Conservation (phyloP, 2,888 invertebrate genomes). For the Xestia rhomboidea region DNA sequence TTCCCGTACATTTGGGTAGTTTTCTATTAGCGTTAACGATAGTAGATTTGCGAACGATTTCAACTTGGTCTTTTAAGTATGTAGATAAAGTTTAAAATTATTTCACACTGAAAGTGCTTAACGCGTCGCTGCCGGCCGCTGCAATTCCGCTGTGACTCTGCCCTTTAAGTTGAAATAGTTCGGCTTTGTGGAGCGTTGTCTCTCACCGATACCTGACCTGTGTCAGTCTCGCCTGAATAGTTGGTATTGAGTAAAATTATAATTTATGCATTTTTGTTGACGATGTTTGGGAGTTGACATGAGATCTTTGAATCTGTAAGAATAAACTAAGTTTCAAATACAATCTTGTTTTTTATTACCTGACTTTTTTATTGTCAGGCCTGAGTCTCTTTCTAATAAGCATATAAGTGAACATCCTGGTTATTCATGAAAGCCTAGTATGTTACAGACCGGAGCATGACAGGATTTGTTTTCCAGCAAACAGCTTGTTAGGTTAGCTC, state of each 20-base stretch:
- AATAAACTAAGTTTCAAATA: constrained; percentile 10
- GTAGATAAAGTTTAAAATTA: too few relatives aligned
- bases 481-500: background rate
- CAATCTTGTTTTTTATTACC: background rate
- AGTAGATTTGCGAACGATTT: too few relatives aligned
- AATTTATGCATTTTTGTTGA: background rate
- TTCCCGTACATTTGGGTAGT: too few relatives aligned
- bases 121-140: too few relatives aligned
- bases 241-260: background rate
- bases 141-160: too few relatives aligned
- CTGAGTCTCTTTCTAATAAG: too few relatives aligned
- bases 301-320: background rate
- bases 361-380: too few relatives aligned
- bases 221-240: background rate
- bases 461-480: background rate
- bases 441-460: background rate
- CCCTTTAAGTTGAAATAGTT: background rate
- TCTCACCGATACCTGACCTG: background rate
- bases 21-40: too few relatives aligned
- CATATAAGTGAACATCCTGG: background rate
- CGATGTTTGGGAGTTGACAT: background rate
- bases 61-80: too few relatives aligned
- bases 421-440: background rate
- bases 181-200: background rate
- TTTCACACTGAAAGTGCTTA: too few relatives aligned